Evolutionary conservation across 2,888 invertebrate genomes (phyloP), one percentile per base, ranked within the genome.

Genomic region (Poecilus cupreus): DNA sequence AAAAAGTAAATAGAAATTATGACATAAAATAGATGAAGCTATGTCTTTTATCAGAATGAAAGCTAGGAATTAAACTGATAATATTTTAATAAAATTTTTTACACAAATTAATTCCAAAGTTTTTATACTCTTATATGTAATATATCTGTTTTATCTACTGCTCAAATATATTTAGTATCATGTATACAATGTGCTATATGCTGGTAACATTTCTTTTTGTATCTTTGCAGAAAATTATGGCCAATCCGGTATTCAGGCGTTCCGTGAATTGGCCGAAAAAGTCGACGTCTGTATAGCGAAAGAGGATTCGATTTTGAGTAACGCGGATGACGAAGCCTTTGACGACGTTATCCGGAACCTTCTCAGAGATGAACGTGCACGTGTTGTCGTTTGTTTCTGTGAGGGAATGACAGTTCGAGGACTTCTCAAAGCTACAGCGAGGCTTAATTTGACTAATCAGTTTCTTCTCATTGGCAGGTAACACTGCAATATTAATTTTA

Each of bases 331-430:
- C 80, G 89, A 90, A 81, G 90, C 89, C 49, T 93, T 91, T 86
- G 92, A 92, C 82, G 89, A 89, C 82, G 91, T 92, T 3, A 88
- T 94, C 46, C 86, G 88, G 57, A 92, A 91, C 85, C 89, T 93
- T 37, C 89, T 90, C 83, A 90, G 90, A 84, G 91, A 92, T 86
- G 86, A 88, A 80, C 89, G 91, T 83, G 91, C 93, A 81, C 87
- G 90, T 46, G 94, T 94, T 6, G 93, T 94, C 76, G 93, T 95
- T 16, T 96, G 95, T 88, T 95, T 96, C 91, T 96, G 95, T 89
- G 94, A 95, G 88, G 95, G 95, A 1, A 89, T 91, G 87, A 94
- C 95, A 0, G 93, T 95, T 82, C 89, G 93, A 79, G 92, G 92
- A 13, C 89, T 95, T 49, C 90, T 94, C 83, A 90, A 90, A 82